Evolutionary conservation across 92 coral and sea anemone genomes (phyloP), one percentile per base, ranked within the genome.

Genomic region (Galaxea fascicularis): DNA sequence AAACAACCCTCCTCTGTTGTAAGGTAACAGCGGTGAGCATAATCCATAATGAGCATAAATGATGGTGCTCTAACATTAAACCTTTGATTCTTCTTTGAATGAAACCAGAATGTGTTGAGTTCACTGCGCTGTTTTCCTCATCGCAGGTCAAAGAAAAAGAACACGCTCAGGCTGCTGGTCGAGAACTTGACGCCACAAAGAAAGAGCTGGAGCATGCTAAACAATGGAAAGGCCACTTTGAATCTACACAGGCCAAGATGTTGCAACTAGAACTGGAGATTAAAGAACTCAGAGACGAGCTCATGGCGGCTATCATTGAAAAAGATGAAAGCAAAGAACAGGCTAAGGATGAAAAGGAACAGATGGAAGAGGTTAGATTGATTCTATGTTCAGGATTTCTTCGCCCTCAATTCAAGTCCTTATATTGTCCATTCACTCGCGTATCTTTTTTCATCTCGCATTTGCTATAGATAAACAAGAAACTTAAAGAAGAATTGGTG

Each of bases 191-290:
- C 20, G 86, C 93, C 35, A 87, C 90, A 41, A 93, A 92, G 11
- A 88, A 91, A 76, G 99, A 94, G 24, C 90, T 96, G 57, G 98
- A 96, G 17, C 94, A 92, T 0, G 96, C 99, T 5, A 94, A 92
- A 68, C 92, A 85, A 27, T 96, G 99, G 99, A 95, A 95, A 77
- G 85, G 85, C 24, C 94, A 92, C 67, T 96, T 89, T 45, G 97
- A 96, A 80, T 88, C 92, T 1, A 90, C 98, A 7, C 93, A 86
- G 16, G 82, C 94, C 74, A 90, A 92, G 31, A 73, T 94, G 52
- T 89, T 92, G 9, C 93, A 94, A 72, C 51, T 91, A 39, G 98
- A 97, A 73, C 90, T 86, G 30, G 91, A 87, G n/a, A 92, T 95
- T 10, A 73, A 53, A 46, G 99, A 94, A 72, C 91, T 94, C n/a